Evolutionary conservation across 2,797 vertebrate species (phyloP).

Genomic region (Sebastes steindachneri): DNA sequence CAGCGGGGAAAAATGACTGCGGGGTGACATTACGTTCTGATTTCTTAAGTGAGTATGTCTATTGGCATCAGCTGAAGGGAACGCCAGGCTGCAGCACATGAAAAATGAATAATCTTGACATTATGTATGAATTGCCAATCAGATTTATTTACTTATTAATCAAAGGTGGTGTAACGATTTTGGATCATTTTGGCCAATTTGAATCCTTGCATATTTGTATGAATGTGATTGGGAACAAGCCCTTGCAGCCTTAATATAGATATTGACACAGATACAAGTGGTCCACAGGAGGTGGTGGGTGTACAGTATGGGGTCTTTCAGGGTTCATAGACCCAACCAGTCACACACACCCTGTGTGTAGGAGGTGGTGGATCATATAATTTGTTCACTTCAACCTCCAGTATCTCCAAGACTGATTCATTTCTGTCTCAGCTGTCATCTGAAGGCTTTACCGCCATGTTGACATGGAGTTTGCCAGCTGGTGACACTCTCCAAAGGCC

Average conservation of each 20-base stretch:
- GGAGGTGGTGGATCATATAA: neutral
- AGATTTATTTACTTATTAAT: neutral
- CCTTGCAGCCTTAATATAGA: neutral
- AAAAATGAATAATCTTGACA: neutral
- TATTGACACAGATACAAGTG: neutral
- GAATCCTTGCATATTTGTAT: neutral
- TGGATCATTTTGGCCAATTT: neutral
- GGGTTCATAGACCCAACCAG: neutral
- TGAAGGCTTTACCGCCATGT: slow-evolving; percentile 11
- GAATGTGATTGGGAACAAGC: neutral
- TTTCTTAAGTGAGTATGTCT: neutral
- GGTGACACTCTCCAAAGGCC: slow-evolving; percentile 21
- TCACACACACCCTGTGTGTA: neutral
- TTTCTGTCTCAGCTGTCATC: slow-evolving; percentile 22
- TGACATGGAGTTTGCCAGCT: slow-evolving; percentile 31
- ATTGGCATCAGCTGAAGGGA: neutral
- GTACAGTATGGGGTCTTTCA: neutral
- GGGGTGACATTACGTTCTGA: neutral
- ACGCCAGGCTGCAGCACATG: neutral
- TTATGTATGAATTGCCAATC: neutral
- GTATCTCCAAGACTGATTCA: neutral
- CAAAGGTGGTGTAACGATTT: too few relatives aligned
- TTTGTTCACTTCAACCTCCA: neutral
- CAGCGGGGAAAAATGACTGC: neutral
- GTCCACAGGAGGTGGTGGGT: neutral